phyloP scores from a whole-genome alignment of 2,888 invertebrate species.

The Lypha dubia region DNA sequence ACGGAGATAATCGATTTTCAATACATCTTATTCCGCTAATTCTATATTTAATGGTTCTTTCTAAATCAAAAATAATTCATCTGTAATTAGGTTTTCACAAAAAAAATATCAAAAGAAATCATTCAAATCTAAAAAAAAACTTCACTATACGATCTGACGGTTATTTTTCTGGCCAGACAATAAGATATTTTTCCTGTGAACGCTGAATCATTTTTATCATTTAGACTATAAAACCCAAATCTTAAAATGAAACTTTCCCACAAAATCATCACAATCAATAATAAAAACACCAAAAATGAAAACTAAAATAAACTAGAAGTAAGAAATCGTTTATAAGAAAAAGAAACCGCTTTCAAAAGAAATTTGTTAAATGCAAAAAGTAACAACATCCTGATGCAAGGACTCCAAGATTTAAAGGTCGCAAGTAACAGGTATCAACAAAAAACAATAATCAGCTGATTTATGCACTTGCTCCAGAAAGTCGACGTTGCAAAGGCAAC shows the following conservation, averaged over 20 bases:
- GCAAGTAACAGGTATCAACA: constrained; percentile 54
- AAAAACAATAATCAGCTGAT: constrained; percentile 69
- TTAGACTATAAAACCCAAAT: constrained; percentile 55
- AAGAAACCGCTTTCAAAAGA: constrained; percentile 65
- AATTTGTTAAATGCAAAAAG: constrained; percentile 59
- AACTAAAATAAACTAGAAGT: constrained; percentile 15
- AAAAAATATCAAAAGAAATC: not conserved
- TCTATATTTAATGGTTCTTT: not conserved
- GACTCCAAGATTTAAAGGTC: constrained; percentile 49
- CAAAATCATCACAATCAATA: constrained; percentile 41
- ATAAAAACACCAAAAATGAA: not conserved
- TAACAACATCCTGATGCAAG: constrained; percentile 58
- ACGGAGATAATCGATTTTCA: too few species aligned
- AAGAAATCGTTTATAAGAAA: constrained; percentile 15
- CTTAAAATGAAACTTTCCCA: constrained; percentile 65
- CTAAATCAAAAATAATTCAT: constrained; percentile 6
- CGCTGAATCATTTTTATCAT: constrained; percentile 63
- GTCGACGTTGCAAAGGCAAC: constrained; percentile 5
- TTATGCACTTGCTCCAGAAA: constrained; percentile 65
- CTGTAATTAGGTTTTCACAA: constrained; percentile 25
- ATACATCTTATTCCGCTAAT: too few species aligned
- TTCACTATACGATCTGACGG: not conserved
- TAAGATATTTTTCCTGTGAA: constrained; percentile 3
- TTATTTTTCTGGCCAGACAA: constrained; percentile 1
- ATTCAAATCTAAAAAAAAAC: not conserved